Conservation (phyloP, 1,140 invertebrate species). For the Drosophila watanabei region DNA sequence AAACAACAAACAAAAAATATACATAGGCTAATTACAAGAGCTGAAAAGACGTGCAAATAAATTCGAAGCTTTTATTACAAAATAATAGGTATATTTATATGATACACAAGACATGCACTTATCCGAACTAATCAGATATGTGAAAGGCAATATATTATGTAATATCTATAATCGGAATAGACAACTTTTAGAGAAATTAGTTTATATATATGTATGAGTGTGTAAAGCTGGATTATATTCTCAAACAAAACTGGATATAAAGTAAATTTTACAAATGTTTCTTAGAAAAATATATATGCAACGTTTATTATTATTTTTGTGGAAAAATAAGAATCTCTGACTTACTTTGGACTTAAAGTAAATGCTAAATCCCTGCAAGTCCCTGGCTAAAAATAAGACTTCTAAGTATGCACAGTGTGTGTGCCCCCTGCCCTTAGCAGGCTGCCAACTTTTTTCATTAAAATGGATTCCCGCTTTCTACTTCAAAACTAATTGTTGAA, state of each 20-base stretch:
- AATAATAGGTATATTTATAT: constrained; percentile 56
- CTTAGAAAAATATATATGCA: constrained; percentile 32
- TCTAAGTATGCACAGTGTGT: constrained; percentile 1
- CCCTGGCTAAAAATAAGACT: constrained; percentile 2
- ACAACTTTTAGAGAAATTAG: constrained; percentile 50
- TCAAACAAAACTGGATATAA: constrained; percentile 25
- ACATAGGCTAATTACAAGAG: constrained; percentile 51
- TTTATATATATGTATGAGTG: constrained; percentile 43
- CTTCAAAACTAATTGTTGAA: constrained; percentile 41
- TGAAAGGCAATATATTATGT: constrained; percentile 56
- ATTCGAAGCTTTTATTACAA: constrained; percentile 55
- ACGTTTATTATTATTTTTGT: not conserved
- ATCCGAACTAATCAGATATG: constrained; percentile 29
- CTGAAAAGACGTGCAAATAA: constrained; percentile 66
- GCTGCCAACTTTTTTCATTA: constrained; percentile 43
- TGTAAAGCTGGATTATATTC: constrained; percentile 50
- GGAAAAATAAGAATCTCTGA: not conserved
- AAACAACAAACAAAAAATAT: not conserved
- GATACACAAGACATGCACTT: constrained; percentile 57
- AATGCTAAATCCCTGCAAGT: constrained; percentile 6
- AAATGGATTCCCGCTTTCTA: constrained; percentile 30
- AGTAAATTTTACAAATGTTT: constrained; percentile 59
- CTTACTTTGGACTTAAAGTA: not conserved
- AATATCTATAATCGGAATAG: constrained; percentile 39
- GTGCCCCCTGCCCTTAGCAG: constrained; percentile 13